Percentiles rank a stretch among this genome's conserved stretches.
These are phyloP conservation scores for Pristionchus pacificus DNA, from an alignment of 1,140 invertebrate species.

Conservation along the genomic window DNA sequence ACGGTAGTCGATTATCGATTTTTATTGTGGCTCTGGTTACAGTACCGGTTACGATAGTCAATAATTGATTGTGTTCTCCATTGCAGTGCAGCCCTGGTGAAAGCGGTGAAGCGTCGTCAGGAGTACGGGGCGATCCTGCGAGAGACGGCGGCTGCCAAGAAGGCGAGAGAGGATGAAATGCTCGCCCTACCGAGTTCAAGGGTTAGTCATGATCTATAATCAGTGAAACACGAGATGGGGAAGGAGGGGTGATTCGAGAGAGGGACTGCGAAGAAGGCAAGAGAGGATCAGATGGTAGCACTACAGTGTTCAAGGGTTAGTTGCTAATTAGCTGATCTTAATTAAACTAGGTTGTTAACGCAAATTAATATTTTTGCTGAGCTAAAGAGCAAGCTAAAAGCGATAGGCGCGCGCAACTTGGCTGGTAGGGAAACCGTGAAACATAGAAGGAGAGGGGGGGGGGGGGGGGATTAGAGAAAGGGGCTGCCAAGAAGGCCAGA, in stretches of 20 bases:
- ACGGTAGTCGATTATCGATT: too few species aligned
- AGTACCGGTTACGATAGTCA: neutral
- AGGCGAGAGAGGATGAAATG: constrained; percentile 38
- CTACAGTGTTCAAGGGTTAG: constrained; percentile 24
- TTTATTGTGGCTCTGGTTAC: too few species aligned
- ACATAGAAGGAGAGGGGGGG: too few species aligned
- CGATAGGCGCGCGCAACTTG: too few species aligned
- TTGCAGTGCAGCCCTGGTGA: constrained; percentile 72
- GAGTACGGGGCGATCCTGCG: constrained; percentile 82
- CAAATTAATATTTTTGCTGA: too few species aligned
- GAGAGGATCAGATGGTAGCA: constrained; percentile 39
- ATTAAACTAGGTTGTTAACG: too few species aligned
- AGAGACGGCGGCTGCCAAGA: constrained; percentile 67
- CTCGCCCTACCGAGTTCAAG: constrained; percentile 33
- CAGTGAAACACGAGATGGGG: neutral
- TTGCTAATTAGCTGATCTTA: too few species aligned
- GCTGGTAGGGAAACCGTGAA: too few species aligned
- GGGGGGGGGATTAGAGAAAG: too few species aligned
- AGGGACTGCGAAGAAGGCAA: constrained; percentile 60
- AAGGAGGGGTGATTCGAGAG: constrained; percentile 59
- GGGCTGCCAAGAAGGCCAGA: constrained; percentile 59
- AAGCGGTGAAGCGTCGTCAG: constrained; percentile 74
- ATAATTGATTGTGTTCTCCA: constrained; percentile 26
- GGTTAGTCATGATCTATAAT: neutral
- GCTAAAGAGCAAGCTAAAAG: too few species aligned